Conservation (phyloP, 1,140 invertebrate genomes). For the Lucilia cuprina region DNA sequence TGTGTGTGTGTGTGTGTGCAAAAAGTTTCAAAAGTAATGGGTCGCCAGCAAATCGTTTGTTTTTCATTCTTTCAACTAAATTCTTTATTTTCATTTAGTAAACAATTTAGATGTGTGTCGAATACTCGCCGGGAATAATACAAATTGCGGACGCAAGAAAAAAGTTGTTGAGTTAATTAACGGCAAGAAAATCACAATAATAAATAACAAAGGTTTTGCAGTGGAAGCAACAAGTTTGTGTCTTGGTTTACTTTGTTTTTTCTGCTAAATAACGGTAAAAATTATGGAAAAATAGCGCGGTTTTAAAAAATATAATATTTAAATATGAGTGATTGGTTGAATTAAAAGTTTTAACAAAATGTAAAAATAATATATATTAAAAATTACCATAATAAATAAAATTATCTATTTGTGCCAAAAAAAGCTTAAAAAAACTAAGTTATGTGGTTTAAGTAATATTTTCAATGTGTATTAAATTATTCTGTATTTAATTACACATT, state of each 20-base stretch:
- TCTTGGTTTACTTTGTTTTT: background rate
- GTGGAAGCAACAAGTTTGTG: background rate
- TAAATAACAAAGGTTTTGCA: background rate
- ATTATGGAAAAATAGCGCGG: background rate
- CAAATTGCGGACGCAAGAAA: background rate
- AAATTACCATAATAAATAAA: too few species aligned
- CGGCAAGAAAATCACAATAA: background rate
- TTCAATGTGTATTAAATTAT: too few species aligned
- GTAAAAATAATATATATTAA: background rate
- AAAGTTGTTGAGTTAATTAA: background rate
- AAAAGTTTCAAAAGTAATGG: background rate
- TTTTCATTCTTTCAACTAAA: background rate
- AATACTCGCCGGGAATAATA: background rate
- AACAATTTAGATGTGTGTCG: slow-evolving; percentile 1
- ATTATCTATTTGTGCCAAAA: background rate
- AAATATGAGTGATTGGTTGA: background rate
- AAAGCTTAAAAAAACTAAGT: too few species aligned
- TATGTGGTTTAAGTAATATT: too few species aligned
- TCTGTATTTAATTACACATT: too few species aligned
- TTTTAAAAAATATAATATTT: background rate
- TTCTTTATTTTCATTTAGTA: background rate
- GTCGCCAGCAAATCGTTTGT: background rate
- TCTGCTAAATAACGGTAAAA: background rate
- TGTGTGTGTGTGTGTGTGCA: background rate
- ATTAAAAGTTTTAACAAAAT: background rate